Conservation (phyloP, 2,797 vertebrate species). For the Melanotaenia nigrans region DNA sequence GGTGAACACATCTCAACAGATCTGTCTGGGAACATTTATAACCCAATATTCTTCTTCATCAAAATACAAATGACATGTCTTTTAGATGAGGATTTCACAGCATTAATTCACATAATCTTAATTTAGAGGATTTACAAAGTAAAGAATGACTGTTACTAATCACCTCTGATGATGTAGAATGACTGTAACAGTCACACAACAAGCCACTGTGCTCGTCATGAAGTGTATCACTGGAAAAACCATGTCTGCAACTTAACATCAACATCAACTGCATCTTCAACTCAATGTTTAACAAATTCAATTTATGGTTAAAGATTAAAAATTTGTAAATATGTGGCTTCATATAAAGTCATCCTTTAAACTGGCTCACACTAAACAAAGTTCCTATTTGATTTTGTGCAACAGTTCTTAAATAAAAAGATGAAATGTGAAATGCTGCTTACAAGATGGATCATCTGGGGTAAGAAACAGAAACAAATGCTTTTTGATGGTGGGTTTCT, state of each 20-base stretch:
- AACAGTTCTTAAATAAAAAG: neutral
- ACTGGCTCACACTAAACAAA: neutral
- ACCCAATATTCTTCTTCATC: conserved; percentile 18
- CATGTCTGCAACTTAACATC: neutral
- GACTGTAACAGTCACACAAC: conserved; percentile 23
- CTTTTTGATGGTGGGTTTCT: neutral
- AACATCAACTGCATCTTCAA: neutral
- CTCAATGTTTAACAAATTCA: neutral
- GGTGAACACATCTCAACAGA: neutral
- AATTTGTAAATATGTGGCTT: neutral
- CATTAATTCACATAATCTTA: neutral
- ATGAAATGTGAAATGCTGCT: neutral
- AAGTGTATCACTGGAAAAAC: conserved; percentile 31
- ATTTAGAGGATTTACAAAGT: conserved; percentile 8
- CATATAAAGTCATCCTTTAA: neutral
- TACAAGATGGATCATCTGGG: neutral
- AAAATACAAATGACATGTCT: neutral
- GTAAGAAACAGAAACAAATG: neutral
- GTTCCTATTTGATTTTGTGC: neutral
- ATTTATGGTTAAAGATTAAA: neutral
- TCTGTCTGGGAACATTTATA: conserved; percentile 8
- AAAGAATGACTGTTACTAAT: neutral
- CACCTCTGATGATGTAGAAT: conserved; percentile 28
- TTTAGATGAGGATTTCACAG: neutral
- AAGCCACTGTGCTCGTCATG: conserved; percentile 39